Base-by-base conservation (phyloP, 2,113 vertebrate genomes). In the Atlantisia rogersi region DNA sequence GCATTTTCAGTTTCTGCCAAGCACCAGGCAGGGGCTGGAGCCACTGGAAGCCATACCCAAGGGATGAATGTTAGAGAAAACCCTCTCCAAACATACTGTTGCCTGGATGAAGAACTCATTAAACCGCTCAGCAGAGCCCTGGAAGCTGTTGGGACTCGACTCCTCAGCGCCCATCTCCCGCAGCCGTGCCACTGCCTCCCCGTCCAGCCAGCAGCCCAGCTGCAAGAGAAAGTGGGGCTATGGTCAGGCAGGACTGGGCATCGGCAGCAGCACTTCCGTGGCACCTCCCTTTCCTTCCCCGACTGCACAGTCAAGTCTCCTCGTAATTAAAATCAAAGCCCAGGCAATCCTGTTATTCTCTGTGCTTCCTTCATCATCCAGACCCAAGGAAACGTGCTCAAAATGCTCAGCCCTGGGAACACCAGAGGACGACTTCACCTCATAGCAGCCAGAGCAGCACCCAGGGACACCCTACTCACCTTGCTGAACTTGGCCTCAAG, bases 131-230 rank as follows among this genome's bases (percentile, higher is more conserved):
- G 98, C 79, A 2, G 97, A 97, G 74, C 97, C 96, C 94, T 98
- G 98, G 81, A 98, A 95, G 24, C 68, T 83, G 42, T 98, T 86
- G 15, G 97, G 95, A 35, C 98, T 98, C 63, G 98, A 94, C 1
- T 98, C 97, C 35, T 97, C 96, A 1, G 98, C 95, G 25, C 97
- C 97, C 50, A 98, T 98, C 28, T 97, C 97, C 78, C 95, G 97
- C 68, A 99, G 97, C 81, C 89, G 96, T 3, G 35, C 93, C 9
- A 98, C 98, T 26, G 98, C 99, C 84, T 99, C 98, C 22, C 95
- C 95, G 4, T 98, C 97, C 96, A 99, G 98, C 99, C 99, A 99
- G 86, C 97, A 77, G 22, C 97, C 98, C 80, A 99, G 98, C 99
- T 99, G 95, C 42, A 74, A 60, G 64, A 50, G 53, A 60, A 58